Evolutionary conservation across 1,140 invertebrate genomes (phyloP).

Genomic region (Dendrolimus kikuchii): DNA sequence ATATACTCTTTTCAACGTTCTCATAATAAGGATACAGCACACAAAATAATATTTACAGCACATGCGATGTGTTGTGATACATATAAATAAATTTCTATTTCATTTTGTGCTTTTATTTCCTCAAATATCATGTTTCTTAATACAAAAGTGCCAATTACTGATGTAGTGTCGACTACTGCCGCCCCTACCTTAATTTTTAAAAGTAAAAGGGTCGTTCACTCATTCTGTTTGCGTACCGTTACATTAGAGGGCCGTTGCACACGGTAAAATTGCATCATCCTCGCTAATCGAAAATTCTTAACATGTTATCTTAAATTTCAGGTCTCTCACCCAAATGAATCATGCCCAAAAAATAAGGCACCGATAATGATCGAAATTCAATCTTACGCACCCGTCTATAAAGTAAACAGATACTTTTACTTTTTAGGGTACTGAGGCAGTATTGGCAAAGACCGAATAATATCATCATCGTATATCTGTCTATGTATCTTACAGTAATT

Average conservation of each 20-base stretch:
- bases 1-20: no score
- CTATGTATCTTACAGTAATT: no score
- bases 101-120: no score
- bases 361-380: conserved; percentile 45
- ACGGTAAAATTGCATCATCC: conserved; percentile 35
- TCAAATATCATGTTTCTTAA: no score
- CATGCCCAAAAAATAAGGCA: conserved; percentile 45
- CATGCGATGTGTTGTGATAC: no score
- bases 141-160: no score
- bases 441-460: no score
- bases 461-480: no score
- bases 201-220: conserved; percentile 25
- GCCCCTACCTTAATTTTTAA: conserved; percentile 4
- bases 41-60: no score
- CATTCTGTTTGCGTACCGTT: conserved; percentile 25
- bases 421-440: conserved; percentile 27
- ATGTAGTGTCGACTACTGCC: no score
- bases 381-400: conserved; percentile 50
- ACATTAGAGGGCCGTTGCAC: conserved; percentile 19
- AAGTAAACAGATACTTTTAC: conserved; percentile 58
- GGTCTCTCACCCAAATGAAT: conserved; percentile 49
- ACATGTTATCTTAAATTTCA: conserved; percentile 56
- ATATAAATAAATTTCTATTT: no score
- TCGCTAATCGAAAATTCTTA: conserved; percentile 56
- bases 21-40: no score